Conservation (phyloP, 1,140 invertebrate genomes). For the Drosophila tsacasi region DNA sequence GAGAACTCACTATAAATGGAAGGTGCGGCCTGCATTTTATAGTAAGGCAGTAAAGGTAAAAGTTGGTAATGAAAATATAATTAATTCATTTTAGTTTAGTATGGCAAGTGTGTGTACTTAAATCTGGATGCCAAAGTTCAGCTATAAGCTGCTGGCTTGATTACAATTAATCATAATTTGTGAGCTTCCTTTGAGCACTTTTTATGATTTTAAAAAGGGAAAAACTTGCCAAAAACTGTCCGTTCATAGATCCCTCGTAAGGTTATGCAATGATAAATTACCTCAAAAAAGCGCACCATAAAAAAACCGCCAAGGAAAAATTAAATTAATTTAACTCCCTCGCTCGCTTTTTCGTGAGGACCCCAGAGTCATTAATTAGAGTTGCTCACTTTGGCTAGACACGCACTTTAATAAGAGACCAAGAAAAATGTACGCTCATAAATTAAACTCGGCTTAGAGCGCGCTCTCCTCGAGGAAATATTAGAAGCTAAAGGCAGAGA, state of each 20-base stretch:
- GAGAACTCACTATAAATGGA: constrained; percentile 5
- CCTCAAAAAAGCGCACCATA: constrained; percentile 11
- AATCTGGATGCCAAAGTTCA: not conserved
- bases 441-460: constrained; percentile 41
- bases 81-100: constrained; percentile 9
- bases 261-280: constrained; percentile 43
- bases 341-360: constrained; percentile 11
- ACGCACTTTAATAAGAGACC: constrained; percentile 42
- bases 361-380: constrained; percentile 63
- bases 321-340: constrained; percentile 67
- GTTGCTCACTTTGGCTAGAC: constrained; percentile 35
- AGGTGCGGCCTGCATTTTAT: constrained; percentile 13
- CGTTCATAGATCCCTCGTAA: constrained; percentile 4
- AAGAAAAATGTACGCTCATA: constrained; percentile 67
- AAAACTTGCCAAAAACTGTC: constrained; percentile 18
- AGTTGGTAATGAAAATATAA: constrained; percentile 16
- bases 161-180: constrained; percentile 16
- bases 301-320: constrained; percentile 44
- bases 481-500: constrained; percentile 38
- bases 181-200: not conserved
- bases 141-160: not conserved
- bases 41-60: constrained; percentile 5
- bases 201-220: not conserved
- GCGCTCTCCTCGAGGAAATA: constrained; percentile 32
- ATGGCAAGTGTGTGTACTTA: not conserved